These are phyloP conservation scores for Choreutis nemorana DNA, from an alignment of 2,888 invertebrate species.

Conservation along the genomic window DNA sequence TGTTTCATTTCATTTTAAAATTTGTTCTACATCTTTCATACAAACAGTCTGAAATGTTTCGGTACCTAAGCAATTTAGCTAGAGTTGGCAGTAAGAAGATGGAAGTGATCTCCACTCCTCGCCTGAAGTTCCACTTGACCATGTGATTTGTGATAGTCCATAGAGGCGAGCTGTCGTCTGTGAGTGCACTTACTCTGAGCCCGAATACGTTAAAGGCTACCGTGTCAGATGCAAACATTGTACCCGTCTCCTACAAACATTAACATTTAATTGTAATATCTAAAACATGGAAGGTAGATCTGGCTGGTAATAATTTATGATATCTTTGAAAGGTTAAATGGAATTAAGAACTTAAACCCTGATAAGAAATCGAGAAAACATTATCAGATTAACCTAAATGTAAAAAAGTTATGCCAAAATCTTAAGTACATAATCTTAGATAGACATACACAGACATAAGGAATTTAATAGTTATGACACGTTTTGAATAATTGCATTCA, in stretches of 20 bases:
- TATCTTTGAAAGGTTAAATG: too few relatives aligned
- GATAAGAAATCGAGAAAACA: too few relatives aligned
- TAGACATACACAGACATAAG: too few relatives aligned
- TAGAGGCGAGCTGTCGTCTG: conserved; percentile 31
- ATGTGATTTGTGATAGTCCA: conserved; percentile 44
- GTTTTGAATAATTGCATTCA: too few relatives aligned
- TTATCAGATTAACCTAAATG: too few relatives aligned
- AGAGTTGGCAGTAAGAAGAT: conserved; percentile 36
- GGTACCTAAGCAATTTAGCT: conserved; percentile 29
- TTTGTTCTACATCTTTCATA: background rate
- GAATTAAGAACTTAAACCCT: too few relatives aligned
- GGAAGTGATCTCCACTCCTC: conserved; percentile 37
- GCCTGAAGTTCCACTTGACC: conserved; percentile 42
- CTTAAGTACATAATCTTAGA: too few relatives aligned
- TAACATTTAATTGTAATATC: conserved; percentile 1
- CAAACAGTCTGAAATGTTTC: conserved; percentile 1
- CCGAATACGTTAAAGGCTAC: conserved; percentile 43
- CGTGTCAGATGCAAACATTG: conserved; percentile 48
- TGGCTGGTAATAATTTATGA: too few relatives aligned
- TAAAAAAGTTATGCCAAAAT: too few relatives aligned
- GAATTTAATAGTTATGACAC: too few relatives aligned
- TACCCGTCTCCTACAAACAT: conserved; percentile 31
- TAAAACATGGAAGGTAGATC: background rate
- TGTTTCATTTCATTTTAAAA: too few relatives aligned
- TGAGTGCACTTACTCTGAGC: conserved; percentile 32